Evolutionary conservation across 2,113 vertebrate species (phyloP), one percentile per base, ranked within the genome.

Genomic region (Pedionomus torquatus): DNA sequence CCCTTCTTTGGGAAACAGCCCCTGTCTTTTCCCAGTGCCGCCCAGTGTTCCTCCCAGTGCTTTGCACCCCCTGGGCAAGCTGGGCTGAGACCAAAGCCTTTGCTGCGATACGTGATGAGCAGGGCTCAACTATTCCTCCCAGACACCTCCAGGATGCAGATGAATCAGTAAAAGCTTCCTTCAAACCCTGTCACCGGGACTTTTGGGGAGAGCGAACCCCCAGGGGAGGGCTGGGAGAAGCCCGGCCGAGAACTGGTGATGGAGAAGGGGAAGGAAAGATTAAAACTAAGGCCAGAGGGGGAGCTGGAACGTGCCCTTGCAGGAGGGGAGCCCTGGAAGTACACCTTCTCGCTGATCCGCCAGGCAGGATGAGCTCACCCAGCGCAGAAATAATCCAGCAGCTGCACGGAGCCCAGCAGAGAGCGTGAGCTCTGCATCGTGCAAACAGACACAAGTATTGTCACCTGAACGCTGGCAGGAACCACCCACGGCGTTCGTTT

Each of bases 401-500:
- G 3, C 31, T 10, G 43, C 58, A 57, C 1, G 7, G 68, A 7
- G 3, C 17, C 17, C 54, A 11, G 51, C 37, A 15, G 65, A 17
- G 5, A 51, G 35, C 3, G 1, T 5, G 26, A 74, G 76, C 71
- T 70, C 44, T 7, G 55, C 83, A 24, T 23, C 14, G 41, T 8
- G 20, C 48, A 49, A 41, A 48, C 1, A 4, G 1, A 8, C 7
- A 3, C 39, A 35, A 14, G 26, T 3, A 20, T 37, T 37, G 31
- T 9, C 23, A 7, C 37, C 44, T 6, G 65, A 33, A 28, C 52
- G 44, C 21, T 2, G 11, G 21, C 3, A 2, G 1, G 11, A 57
- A 43, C 15, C 6, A 1, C 37, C 17, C 23, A 1, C 0, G 6
- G 44, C 12, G 1, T 43, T 21, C 1, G 0, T 7, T 49, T 49